Evolutionary conservation across 2,888 invertebrate species (phyloP), one percentile per base, ranked within the genome.

Genomic region (Rutpela maculata): DNA sequence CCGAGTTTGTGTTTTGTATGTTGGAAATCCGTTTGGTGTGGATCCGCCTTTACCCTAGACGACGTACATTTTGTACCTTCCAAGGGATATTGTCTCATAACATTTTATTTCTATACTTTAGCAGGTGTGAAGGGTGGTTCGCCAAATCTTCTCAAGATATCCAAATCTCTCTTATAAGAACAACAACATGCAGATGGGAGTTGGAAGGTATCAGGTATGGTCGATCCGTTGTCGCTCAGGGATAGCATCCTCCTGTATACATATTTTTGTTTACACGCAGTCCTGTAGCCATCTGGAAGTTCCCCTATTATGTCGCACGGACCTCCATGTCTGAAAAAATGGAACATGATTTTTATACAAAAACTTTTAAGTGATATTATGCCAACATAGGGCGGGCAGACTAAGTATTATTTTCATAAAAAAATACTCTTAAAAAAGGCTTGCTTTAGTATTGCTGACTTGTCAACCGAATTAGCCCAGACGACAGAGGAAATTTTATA

Each of bases 231-330:
- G 19, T 15, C 50, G 11, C 18, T 66, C 19, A 66, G 11, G 17
- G 65, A 66, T 19, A 66, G 19, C 19, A 66, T n/a, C 15, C 43
- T 66, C 19, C 19, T 50, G 19, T 66, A 66, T 2, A 43, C 92
- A 84, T 78, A 93, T 82, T 80, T 91, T 90, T 50, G 91, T 74
- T 91, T 91, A 85, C 93, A 93, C 0, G 79, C 85, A 0, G 92
- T 90, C 55, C 84, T 88, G 82, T 91, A 91, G 6, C 91, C 92
- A 12, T 84, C 82, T 0, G 90, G 89, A n/a, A 87, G 85, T 1
- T 90, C 91, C 5, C 91, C 87, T 63, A 91, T 87, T n/a, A 87
- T 68, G 60, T 89, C 89, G 82, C 95, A 94, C 0, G 88, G 82
- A 0, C 84, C 79, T 7, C 89, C 89, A 15, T 89, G 87, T 56